phyloP scores from a whole-genome alignment of 1,140 invertebrate species.

The Drosophila setifemur region DNA sequence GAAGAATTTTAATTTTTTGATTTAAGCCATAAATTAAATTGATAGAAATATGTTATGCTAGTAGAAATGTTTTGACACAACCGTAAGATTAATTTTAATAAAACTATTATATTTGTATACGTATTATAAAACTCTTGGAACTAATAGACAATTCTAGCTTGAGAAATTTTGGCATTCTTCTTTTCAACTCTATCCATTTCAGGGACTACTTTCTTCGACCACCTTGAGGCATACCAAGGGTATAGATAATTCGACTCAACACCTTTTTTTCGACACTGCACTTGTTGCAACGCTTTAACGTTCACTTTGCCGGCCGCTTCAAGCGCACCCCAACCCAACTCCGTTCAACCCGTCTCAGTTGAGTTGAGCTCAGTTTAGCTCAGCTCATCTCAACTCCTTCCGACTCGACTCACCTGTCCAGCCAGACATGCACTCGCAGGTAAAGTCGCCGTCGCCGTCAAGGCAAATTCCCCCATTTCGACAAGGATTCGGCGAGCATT shows the following conservation, averaged over 20 bases:
- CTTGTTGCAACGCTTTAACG: slow-evolving; percentile 67
- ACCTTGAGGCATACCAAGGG: too few species aligned
- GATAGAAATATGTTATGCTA: too few species aligned
- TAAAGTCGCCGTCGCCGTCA: slow-evolving; percentile 89
- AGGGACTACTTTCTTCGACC: too few species aligned
- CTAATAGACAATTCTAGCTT: too few species aligned
- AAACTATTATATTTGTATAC: too few species aligned
- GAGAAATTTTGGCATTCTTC: too few species aligned
- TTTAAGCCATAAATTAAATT: too few species aligned
- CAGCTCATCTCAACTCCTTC: slow-evolving; percentile 1
- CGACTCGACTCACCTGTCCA: slow-evolving; percentile 87
- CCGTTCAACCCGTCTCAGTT: slow-evolving; percentile 16
- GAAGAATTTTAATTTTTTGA: too few species aligned
- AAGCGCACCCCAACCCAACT: slow-evolving; percentile 18
- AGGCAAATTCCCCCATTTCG: slow-evolving; percentile 90
- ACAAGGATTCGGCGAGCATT: slow-evolving; percentile 89
- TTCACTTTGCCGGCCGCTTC: slow-evolving; percentile 60
- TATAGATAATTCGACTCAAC: slow-evolving; percentile 5
- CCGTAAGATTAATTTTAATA: too few species aligned
- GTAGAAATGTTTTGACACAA: too few species aligned
- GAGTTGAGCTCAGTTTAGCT: slow-evolving; percentile 11
- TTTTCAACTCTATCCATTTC: too few species aligned
- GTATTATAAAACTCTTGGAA: too few species aligned
- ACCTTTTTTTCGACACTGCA: slow-evolving; percentile 24
- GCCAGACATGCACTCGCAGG: slow-evolving; percentile 89